Evolutionary conservation across 2,113 vertebrate genomes (phyloP).

Genomic region (Ictidomys tridecemlineatus): DNA sequence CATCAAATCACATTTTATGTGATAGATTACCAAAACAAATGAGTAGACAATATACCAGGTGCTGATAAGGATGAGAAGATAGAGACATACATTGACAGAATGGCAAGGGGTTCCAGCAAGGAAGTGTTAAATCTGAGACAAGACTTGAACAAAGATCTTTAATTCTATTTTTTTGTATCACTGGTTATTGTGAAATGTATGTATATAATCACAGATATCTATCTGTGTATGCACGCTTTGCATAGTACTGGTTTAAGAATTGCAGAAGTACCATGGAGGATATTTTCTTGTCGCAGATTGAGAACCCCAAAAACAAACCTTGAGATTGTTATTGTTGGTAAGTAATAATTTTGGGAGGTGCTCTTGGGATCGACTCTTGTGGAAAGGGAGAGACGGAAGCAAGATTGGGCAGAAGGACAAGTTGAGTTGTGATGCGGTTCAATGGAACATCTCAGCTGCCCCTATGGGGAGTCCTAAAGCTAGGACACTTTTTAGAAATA

Average conservation of each 20-base stretch:
- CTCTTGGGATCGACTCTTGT: background rate
- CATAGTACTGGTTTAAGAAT: background rate
- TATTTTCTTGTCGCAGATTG: background rate
- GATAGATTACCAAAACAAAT: background rate
- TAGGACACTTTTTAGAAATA: background rate
- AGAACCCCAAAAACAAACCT: background rate
- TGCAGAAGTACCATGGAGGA: background rate
- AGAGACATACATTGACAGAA: background rate
- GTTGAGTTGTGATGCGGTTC: background rate
- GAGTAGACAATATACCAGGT: background rate
- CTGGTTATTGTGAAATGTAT: background rate
- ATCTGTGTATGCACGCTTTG: no score
- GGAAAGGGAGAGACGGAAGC: background rate
- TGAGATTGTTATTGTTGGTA: background rate
- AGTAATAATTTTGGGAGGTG: background rate
- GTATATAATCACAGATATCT: background rate
- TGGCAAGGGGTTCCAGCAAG: background rate
- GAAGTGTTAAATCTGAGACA: background rate
- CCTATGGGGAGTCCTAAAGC: background rate
- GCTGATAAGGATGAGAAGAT: background rate
- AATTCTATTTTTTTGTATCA: background rate
- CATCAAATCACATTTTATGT: background rate
- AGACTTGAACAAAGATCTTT: background rate
- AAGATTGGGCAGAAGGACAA: background rate
- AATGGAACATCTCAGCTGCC: background rate